phyloP scores from a whole-genome alignment of 2,113 vertebrate genomes.

The Eretmochelys imbricata region DNA sequence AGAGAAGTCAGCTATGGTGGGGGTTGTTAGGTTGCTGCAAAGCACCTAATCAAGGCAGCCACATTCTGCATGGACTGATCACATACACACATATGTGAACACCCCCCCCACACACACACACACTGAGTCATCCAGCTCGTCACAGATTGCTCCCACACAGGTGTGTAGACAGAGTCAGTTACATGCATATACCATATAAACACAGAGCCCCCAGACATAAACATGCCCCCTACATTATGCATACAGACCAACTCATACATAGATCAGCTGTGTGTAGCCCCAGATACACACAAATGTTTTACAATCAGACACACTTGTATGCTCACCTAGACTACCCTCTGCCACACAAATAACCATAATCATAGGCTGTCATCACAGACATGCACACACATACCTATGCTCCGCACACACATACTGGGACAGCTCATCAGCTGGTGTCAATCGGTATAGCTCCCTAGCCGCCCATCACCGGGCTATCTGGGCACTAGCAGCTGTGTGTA shows the following conservation, averaged over 20 bases:
- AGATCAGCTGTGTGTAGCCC: not conserved
- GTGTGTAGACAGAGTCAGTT: not conserved
- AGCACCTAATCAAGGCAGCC: not conserved
- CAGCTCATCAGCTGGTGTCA: not conserved
- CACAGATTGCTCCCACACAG: not conserved
- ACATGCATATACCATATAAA: not conserved
- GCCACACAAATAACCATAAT: not conserved
- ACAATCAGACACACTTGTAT: not conserved
- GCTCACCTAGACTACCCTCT: not conserved
- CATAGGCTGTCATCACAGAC: not conserved
- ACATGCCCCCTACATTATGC: not conserved
- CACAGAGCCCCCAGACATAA: not conserved
- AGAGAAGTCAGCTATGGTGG: not conserved
- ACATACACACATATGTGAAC: not conserved
- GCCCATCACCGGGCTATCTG: not conserved
- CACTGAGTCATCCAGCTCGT: not conserved
- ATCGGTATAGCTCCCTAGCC: not conserved
- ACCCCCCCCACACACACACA: not conserved
- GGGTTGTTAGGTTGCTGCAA: not conserved
- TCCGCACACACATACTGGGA: not conserved
- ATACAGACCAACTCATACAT: not conserved
- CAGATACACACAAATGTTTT: not conserved
- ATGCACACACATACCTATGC: not conserved
- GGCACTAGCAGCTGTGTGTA: not conserved
- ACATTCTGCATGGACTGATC: fast-evolving